Percentiles rank a stretch among this genome's conserved stretches.
Conservation (phyloP, 2,113 vertebrate genomes). For the Lophochroa leadbeateri region DNA sequence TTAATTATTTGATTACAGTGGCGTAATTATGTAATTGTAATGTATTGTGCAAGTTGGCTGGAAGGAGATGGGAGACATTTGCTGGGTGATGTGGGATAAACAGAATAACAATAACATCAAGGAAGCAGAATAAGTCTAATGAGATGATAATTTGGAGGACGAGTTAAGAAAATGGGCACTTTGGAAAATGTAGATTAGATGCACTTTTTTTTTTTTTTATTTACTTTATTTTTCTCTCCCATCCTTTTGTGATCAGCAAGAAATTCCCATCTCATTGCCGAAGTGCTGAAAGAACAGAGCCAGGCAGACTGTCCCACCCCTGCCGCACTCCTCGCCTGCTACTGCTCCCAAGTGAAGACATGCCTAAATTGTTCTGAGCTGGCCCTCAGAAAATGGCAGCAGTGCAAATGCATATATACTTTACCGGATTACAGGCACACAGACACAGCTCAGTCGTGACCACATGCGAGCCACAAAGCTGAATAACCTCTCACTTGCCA, state of each 20-base stretch:
- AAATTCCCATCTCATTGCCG: background rate
- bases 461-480: accelerated
- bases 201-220: background rate
- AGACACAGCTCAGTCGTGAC: accelerated
- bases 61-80: constrained; percentile 70
- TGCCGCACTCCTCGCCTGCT: background rate
- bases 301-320: background rate
- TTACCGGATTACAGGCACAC: background rate
- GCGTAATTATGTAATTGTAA: constrained; percentile 82
- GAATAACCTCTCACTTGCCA: background rate
- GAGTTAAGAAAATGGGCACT: constrained; percentile 63
- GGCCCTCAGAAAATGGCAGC: background rate
- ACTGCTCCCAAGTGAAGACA: accelerated
- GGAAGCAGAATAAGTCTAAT: constrained; percentile 58
- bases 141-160: constrained; percentile 66
- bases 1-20: constrained; percentile 87
- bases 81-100: constrained; percentile 69
- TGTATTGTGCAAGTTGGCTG: constrained; percentile 75
- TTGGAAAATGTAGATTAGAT: constrained; percentile 40
- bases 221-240: background rate
- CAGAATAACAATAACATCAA: constrained; percentile 68
- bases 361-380: background rate
- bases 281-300: background rate
- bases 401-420: background rate
- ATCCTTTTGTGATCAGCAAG: background rate